Percentiles rank a stretch among this genome's conserved stretches.
Conservation (phyloP, 2,888 invertebrate species). For the Meteorus cinctellus region DNA sequence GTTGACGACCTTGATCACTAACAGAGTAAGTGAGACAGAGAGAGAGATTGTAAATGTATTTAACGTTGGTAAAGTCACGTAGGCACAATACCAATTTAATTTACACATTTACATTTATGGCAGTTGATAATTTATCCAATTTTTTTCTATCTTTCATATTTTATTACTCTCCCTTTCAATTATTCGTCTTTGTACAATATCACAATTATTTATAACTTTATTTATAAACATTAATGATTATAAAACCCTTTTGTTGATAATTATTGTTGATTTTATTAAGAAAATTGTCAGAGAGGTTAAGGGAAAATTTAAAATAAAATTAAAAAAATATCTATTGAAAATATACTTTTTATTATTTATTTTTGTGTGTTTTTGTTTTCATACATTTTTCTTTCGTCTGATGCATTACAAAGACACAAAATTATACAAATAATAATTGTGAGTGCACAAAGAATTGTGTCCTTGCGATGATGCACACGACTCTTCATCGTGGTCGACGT, state of each 20-base stretch:
- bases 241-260: no score
- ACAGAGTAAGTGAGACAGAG: neutral
- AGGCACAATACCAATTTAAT: conserved; percentile 5
- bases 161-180: neutral
- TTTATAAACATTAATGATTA: neutral
- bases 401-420: neutral
- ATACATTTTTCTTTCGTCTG: neutral
- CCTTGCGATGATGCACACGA: neutral
- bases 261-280: no score
- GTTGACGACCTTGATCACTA: conserved; percentile 16
- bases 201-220: neutral
- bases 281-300: no score
- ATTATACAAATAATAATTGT: neutral
- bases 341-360: no score
- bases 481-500: neutral
- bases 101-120: conserved; percentile 3
- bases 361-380: neutral
- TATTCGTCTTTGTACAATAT: neutral
- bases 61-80: conserved; percentile 18
- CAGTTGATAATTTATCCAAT: neutral
- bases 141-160: neutral
- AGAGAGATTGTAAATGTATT: neutral
- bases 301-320: no score
- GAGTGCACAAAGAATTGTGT: conserved; percentile 8
- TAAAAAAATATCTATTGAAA: no score